phyloP scores from a whole-genome alignment of 2,797 vertebrate species.

The Argyrosomus regius region DNA sequence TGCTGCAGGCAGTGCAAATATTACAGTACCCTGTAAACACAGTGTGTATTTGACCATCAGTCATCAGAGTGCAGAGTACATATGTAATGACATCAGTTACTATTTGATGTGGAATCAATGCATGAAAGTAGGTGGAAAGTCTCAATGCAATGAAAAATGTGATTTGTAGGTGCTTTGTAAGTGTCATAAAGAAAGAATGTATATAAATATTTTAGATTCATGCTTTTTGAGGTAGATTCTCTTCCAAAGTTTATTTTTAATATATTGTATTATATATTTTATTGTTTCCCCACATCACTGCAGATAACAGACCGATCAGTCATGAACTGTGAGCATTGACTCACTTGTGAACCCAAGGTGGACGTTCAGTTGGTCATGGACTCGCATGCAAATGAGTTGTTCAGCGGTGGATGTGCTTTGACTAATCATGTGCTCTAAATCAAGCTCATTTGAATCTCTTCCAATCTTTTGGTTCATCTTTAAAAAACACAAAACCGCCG shows the following conservation, averaged over 20 bases:
- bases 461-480: conserved; percentile 40
- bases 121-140: conserved; percentile 28
- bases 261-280: not conserved
- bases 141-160: conserved; percentile 33
- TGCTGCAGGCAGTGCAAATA: conserved; percentile 67
- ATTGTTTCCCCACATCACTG: not conserved
- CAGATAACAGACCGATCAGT: not conserved
- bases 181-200: conserved; percentile 5
- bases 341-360: not conserved
- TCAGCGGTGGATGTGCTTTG: conserved; percentile 1
- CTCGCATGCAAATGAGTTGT: not conserved
- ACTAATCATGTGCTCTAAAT: conserved; percentile 29
- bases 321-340: not conserved
- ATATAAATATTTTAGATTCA: not conserved
- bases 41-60: conserved; percentile 51
- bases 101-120: conserved; percentile 57
- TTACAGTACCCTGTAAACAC: conserved; percentile 67
- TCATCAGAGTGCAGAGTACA: conserved; percentile 53
- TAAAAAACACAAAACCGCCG: conserved; percentile 39
- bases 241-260: conserved; percentile 2
- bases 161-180: conserved; percentile 25
- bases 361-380: not conserved
- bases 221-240: not conserved
- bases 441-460: conserved; percentile 30
- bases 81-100: conserved; percentile 58